Evolutionary conservation across 2,888 invertebrate species (phyloP).

Genomic region (Drosophila nr. fundita): DNA sequence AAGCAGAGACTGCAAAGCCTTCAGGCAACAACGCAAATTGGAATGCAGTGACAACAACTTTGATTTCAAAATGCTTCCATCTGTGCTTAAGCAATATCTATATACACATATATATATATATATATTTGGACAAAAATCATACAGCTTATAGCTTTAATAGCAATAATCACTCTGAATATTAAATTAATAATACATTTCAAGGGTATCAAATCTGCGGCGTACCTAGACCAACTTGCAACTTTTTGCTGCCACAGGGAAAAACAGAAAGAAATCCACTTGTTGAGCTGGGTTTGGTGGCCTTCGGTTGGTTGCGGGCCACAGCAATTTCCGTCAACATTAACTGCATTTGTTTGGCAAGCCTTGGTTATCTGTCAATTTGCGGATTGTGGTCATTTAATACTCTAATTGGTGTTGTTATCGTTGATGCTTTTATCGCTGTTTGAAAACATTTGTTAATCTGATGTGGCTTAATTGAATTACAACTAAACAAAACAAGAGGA

Average conservation of each 20-base stretch:
- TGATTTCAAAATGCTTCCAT: background rate
- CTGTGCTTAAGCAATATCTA: background rate
- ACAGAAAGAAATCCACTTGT: background rate
- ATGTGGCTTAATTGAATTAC: background rate
- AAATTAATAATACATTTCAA: background rate
- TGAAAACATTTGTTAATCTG: background rate
- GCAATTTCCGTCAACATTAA: background rate
- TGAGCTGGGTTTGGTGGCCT: background rate
- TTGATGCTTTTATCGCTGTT: background rate
- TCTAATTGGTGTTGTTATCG: background rate
- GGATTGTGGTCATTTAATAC: background rate
- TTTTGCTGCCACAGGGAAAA: background rate
- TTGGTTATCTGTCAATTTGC: background rate
- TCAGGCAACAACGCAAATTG: background rate
- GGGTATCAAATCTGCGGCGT: background rate
- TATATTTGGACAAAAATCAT: background rate
- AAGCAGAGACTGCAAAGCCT: background rate
- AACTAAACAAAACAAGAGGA: background rate
- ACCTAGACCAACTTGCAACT: background rate
- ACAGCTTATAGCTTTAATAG: background rate
- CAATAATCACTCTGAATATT: background rate
- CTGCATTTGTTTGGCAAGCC: background rate
- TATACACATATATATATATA: too few relatives aligned
- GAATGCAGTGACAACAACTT: background rate
- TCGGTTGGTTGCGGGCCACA: background rate